A percentile compares a stretch with the other conserved stretches of the same genome.
Conservation (phyloP, 1,140 invertebrate species). For the Atta cephalotes region DNA sequence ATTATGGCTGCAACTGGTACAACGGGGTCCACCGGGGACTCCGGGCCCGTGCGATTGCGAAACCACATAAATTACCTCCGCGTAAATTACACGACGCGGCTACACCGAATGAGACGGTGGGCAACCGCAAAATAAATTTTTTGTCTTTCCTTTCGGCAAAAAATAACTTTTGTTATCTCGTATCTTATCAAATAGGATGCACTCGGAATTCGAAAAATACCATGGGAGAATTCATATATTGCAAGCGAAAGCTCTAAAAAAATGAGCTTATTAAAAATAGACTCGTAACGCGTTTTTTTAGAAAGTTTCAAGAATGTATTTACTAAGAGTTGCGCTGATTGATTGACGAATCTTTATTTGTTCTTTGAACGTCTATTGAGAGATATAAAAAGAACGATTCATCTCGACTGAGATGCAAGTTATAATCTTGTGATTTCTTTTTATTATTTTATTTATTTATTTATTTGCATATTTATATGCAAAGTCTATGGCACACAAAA, state of each 20-base stretch:
- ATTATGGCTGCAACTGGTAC: conserved; percentile 69
- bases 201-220: background rate
- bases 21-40: conserved; percentile 48
- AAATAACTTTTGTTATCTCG: conserved; percentile 50
- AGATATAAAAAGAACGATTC: background rate
- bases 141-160: conserved; percentile 21
- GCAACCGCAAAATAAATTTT: background rate
- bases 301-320: conserved; percentile 9
- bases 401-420: background rate
- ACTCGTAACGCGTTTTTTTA: background rate
- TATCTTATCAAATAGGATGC: background rate
- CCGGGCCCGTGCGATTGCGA: conserved; percentile 49
- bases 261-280: background rate
- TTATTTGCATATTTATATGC: no score
- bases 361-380: no score
- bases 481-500: no score
- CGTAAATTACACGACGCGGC: conserved; percentile 59
- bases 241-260: background rate
- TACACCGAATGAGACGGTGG: background rate
- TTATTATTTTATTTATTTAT: background rate
- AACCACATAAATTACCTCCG: conserved; percentile 69
- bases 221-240: background rate
- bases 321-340: background rate
- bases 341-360: background rate
- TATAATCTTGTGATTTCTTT: background rate